Percentiles rank a stretch among this genome's conserved stretches.
Evolutionary conservation across 1,140 invertebrate genomes (phyloP).

Genomic region (Hylyphantes graminicola): DNA sequence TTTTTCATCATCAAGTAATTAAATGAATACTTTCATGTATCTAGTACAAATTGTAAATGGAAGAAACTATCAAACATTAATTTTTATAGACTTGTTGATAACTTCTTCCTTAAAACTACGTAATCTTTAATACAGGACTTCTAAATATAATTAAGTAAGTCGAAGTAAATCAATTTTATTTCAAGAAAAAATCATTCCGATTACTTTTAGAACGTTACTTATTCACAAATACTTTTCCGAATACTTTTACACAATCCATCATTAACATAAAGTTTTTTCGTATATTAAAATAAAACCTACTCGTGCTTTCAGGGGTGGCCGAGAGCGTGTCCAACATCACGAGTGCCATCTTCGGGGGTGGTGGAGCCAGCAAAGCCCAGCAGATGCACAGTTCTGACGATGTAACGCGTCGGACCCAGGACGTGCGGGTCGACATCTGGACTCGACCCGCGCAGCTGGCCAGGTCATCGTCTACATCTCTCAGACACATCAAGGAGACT

Average conservation of each 20-base stretch:
- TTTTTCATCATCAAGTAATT: too few relatives aligned
- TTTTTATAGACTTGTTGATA: neutral
- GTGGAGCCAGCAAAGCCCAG: neutral
- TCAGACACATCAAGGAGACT: slow-evolving; percentile 46
- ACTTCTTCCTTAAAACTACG: neutral
- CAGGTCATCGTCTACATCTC: slow-evolving; percentile 50
- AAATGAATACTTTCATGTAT: too few relatives aligned
- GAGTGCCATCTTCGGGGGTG: slow-evolving; percentile 53
- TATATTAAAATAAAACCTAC: neutral
- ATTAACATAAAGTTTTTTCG: neutral
- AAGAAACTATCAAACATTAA: too few relatives aligned
- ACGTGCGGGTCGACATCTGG: slow-evolving; percentile 50
- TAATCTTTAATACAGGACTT: neutral
- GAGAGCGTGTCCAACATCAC: slow-evolving; percentile 57
- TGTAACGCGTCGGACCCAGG: slow-evolving; percentile 16
- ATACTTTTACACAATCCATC: neutral
- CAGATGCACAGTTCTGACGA: neutral
- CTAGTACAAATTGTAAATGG: too few relatives aligned
- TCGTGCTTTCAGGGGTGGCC: slow-evolving; percentile 26
- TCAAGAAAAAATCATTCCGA: neutral
- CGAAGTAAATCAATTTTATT: neutral
- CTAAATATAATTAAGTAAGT: neutral
- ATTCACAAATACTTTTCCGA: neutral
- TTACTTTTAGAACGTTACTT: neutral
- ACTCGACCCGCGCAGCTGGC: slow-evolving; percentile 33